Evolutionary conservation across 2,113 vertebrate genomes (phyloP).

Genomic region (Ciconia maguari): DNA sequence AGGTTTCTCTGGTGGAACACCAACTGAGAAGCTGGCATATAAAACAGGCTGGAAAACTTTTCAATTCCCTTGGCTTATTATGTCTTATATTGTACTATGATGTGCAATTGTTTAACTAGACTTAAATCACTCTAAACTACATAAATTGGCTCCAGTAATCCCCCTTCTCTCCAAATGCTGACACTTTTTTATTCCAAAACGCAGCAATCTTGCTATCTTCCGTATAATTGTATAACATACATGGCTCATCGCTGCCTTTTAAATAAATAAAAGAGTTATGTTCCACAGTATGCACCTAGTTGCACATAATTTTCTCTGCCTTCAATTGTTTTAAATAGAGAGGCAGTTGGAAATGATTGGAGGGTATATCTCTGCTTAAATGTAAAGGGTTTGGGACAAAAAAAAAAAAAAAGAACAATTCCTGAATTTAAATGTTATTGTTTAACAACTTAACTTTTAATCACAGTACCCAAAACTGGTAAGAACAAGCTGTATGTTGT

Average conservation of each 20-base stretch:
- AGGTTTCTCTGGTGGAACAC: background rate
- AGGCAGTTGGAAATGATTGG: background rate
- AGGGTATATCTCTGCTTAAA: background rate
- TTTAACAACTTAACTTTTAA: background rate
- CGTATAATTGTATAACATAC: background rate
- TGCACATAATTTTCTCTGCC: background rate
- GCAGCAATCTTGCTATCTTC: constrained; percentile 13
- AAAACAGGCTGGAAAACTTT: background rate
- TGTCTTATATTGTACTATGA: background rate
- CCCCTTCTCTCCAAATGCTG: background rate
- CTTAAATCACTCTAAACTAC: constrained; percentile 44
- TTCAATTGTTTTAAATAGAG: background rate
- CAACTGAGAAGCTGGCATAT: background rate
- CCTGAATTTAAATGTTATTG: background rate
- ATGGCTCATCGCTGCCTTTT: background rate
- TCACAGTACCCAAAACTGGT: background rate
- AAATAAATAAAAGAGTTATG: background rate
- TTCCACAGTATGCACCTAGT: background rate
- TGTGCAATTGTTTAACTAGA: background rate
- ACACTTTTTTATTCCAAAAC: background rate
- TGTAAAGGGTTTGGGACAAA: background rate
- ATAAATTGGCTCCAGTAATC: background rate
- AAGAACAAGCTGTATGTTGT: background rate
- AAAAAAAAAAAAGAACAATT: background rate
- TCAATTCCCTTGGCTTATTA: background rate